phyloP scores from a whole-genome alignment of 2,113 vertebrate genomes.

The Chionomys nivalis region DNA sequence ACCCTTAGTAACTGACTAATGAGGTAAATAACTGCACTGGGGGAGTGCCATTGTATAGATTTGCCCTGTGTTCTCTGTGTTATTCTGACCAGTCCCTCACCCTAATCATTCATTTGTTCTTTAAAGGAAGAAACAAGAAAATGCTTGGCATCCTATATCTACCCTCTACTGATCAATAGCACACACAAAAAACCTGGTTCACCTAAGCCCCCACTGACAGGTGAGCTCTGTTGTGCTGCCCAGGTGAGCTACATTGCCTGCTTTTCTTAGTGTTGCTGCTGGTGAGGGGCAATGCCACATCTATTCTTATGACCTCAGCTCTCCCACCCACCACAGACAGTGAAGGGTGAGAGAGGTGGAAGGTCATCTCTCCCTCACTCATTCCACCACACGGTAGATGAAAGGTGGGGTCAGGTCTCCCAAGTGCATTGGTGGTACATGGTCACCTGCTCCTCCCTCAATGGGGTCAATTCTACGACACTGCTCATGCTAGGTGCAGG shows the following conservation, averaged over 20 bases:
- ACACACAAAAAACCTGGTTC: neutral
- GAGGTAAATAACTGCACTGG: neutral
- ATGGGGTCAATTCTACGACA: neutral
- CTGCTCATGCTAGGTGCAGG: neutral
- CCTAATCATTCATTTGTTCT: neutral
- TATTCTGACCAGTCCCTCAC: neutral
- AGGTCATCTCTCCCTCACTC: neutral
- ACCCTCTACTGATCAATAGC: neutral
- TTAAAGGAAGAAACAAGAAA: neutral
- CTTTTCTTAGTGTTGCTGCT: neutral
- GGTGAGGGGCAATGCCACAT: neutral
- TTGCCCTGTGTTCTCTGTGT: neutral
- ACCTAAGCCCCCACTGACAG: neutral
- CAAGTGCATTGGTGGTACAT: neutral
- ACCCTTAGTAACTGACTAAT: slow-evolving; percentile 21
- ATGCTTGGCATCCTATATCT: neutral
- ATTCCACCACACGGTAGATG: too few relatives aligned
- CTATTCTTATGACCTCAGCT: neutral
- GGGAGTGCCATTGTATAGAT: neutral
- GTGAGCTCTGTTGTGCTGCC: neutral
- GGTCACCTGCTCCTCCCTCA: neutral
- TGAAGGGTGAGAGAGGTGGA: too few relatives aligned
- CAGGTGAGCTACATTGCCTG: neutral
- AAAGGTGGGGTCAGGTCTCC: neutral
- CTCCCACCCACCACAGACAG: too few relatives aligned